Evolutionary conservation across 2,888 invertebrate genomes (phyloP).

Genomic region (Vanessa cardui): DNA sequence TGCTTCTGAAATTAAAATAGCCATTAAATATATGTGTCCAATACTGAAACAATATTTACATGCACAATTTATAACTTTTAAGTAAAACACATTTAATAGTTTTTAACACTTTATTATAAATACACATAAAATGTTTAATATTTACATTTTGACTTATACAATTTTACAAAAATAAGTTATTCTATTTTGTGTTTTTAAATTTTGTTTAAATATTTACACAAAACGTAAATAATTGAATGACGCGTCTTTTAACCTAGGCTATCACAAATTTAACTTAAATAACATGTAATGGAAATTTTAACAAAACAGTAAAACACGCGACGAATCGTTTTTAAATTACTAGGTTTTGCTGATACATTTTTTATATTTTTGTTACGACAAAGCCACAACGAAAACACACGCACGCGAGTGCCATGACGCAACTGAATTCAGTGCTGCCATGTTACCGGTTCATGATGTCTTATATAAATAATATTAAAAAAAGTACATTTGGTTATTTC

Average conservation of each 20-base stretch:
- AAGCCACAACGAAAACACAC: constrained; percentile 26
- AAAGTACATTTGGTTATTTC: neutral
- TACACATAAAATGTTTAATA: neutral
- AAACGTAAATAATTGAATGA: constrained; percentile 9
- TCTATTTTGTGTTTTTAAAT: no score
- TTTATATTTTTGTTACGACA: constrained; percentile 6
- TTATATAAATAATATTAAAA: neutral
- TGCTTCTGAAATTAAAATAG: constrained; percentile 62
- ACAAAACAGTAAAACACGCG: neutral
- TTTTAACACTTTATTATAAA: neutral
- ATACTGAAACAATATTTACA: neutral
- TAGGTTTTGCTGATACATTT: neutral
- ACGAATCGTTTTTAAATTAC: neutral
- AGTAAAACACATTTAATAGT: neutral
- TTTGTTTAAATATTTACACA: no score
- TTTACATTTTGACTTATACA: no score
- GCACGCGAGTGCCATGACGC: constrained; percentile 29
- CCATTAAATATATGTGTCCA: constrained; percentile 29
- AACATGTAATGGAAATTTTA: neutral
- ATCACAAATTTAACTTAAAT: neutral
- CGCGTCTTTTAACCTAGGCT: constrained; percentile 8
- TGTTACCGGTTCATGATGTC: neutral
- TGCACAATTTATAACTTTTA: neutral
- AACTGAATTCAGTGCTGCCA: constrained; percentile 24
- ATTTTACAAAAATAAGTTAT: no score